Percentiles rank a stretch among this genome's conserved stretches.
Conservation (phyloP, 2,888 invertebrate genomes). For the Steinernema scapterisci region DNA sequence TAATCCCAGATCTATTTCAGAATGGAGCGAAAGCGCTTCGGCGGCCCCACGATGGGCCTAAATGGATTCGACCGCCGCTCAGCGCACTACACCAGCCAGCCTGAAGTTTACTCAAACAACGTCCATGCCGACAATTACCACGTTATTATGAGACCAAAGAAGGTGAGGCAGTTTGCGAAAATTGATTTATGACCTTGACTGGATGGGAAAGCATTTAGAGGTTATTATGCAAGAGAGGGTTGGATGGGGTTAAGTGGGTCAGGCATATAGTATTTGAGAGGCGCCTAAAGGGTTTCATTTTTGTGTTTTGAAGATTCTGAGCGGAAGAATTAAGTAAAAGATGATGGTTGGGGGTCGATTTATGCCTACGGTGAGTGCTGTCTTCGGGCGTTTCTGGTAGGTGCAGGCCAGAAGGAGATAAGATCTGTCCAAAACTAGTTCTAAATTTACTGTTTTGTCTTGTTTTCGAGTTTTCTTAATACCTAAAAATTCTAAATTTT, state of each 20-base stretch:
- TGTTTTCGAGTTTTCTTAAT: too few species aligned
- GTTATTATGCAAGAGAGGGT: background rate
- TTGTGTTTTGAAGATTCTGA: too few species aligned
- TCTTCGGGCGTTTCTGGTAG: too few species aligned
- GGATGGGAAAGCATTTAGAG: background rate
- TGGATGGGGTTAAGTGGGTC: conserved; percentile 16
- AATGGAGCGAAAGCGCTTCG: conserved; percentile 22
- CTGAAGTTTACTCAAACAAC: conserved; percentile 19
- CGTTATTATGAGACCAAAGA: conserved; percentile 41
- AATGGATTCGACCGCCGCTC: conserved; percentile 49
- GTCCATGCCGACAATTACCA: conserved; percentile 25
- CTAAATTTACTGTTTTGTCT: background rate
- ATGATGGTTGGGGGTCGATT: too few species aligned
- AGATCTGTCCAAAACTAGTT: too few species aligned
- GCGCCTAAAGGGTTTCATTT: too few species aligned
- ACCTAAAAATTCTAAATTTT: background rate
- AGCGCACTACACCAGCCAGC: conserved; percentile 18
- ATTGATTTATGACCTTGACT: background rate
- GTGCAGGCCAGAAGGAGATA: too few species aligned
- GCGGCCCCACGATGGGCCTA: conserved; percentile 52
- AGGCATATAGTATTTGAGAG: too few species aligned
- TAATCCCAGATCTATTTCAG: too few species aligned
- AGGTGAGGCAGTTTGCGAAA: conserved; percentile 33
- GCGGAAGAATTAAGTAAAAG: too few species aligned
- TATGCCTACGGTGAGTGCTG: too few species aligned